Evolutionary conservation across 2,113 vertebrate species (phyloP).

Genomic region (Spheniscus mendiculus): DNA sequence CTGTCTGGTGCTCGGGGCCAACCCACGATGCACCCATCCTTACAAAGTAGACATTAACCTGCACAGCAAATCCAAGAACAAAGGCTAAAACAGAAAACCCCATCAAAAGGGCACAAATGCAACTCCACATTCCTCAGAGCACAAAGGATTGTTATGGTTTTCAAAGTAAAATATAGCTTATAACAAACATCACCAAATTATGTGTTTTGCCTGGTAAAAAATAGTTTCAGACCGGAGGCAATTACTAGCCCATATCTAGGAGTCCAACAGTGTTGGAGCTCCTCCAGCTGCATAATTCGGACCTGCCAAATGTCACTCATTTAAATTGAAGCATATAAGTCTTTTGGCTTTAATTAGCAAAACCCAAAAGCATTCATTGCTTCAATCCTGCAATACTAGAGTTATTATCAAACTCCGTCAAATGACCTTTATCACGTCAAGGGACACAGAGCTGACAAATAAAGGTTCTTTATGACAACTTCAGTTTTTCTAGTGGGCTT

Average conservation of each 20-base stretch:
- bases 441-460: background rate
- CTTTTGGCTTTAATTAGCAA: slow-evolving; percentile 42
- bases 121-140: slow-evolving; percentile 29
- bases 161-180: slow-evolving; percentile 60
- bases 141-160: slow-evolving; percentile 62
- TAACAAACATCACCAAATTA: slow-evolving; percentile 34
- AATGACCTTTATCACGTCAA: background rate
- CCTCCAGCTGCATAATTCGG: slow-evolving; percentile 37
- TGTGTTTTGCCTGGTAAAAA: slow-evolving; percentile 57
- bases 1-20: background rate
- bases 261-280: background rate
- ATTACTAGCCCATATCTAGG: slow-evolving; percentile 51
- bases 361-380: background rate
- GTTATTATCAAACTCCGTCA: background rate
- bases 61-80: background rate
- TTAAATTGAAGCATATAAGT: background rate
- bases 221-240: slow-evolving; percentile 55
- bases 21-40: background rate
- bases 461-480: background rate
- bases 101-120: slow-evolving; percentile 33
- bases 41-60: background rate
- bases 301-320: slow-evolving; percentile 51
- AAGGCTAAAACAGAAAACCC: slow-evolving; percentile 45
- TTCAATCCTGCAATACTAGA: background rate
- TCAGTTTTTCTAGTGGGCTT: background rate